Percentiles rank a stretch among this genome's conserved stretches.
Conservation (phyloP, 2,113 vertebrate genomes). For the Nothoprocta perdicaria region DNA sequence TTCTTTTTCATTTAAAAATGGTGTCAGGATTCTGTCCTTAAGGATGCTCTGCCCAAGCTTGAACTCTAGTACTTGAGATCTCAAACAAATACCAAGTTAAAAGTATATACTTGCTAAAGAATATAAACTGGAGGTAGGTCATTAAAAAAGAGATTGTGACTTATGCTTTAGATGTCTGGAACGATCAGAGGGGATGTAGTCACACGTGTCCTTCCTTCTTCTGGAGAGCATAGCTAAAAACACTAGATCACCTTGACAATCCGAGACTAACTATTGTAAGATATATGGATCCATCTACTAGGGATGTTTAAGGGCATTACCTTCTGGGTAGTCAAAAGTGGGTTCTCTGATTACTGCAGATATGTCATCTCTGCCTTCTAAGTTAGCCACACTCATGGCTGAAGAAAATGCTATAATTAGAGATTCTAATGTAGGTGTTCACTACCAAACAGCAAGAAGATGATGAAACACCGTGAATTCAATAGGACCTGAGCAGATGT, state of each 20-base stretch:
- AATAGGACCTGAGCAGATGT: not conserved
- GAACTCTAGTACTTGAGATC: not conserved
- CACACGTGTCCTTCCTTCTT: not conserved
- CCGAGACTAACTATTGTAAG: not conserved
- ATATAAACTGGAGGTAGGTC: not conserved
- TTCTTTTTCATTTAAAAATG: not conserved
- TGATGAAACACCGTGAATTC: conserved; percentile 18
- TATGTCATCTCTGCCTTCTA: conserved; percentile 17
- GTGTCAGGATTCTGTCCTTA: not conserved
- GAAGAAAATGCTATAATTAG: too few species aligned
- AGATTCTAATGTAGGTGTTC: too few species aligned
- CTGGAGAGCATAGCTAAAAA: not conserved
- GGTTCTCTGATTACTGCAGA: conserved; percentile 11
- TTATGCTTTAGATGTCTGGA: not conserved
- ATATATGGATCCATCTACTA: not conserved
- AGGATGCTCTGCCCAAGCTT: not conserved
- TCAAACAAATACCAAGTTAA: not conserved
- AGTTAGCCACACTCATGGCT: too few species aligned
- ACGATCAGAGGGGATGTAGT: not conserved
- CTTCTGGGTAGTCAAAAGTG: conserved; percentile 17
- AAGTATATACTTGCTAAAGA: not conserved
- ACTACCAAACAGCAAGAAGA: conserved; percentile 13
- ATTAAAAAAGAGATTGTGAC: not conserved
- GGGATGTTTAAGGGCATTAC: not conserved
- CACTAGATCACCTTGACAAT: not conserved